Evolutionary conservation across 1,140 invertebrate species (phyloP).

Genomic region (Gerris buenoi): DNA sequence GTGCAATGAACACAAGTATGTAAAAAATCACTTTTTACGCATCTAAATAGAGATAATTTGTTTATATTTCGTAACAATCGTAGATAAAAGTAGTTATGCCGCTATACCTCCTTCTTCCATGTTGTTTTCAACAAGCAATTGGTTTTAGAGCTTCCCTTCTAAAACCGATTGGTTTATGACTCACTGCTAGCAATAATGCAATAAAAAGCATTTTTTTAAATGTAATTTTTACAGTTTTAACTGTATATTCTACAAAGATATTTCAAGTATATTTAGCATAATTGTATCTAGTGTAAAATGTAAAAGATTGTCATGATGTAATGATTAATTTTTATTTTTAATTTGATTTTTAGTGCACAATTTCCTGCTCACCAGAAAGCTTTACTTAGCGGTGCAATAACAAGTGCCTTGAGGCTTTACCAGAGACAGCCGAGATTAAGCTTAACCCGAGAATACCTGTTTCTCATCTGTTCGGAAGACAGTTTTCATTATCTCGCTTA

Average conservation of each 20-base stretch:
- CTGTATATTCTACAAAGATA: background rate
- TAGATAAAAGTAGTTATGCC: no score
- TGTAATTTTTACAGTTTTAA: background rate
- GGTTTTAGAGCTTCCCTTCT: no score
- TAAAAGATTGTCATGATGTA: background rate
- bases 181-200: background rate
- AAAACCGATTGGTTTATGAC: no score
- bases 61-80: no score
- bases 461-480: constrained; percentile 69
- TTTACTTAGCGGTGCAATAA: constrained; percentile 78
- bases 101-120: no score
- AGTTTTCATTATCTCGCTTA: constrained; percentile 93
- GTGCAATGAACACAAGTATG: no score
- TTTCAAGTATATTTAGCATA: background rate
- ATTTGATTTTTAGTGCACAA: constrained; percentile 47
- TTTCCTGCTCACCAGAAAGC: constrained; percentile 80
- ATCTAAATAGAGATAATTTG: no score
- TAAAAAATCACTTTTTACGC: no score
- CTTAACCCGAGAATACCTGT: constrained; percentile 64
- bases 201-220: background rate
- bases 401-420: constrained; percentile 81
- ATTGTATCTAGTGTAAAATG: background rate
- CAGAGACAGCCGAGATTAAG: constrained; percentile 73
- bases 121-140: no score
- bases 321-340: constrained; percentile 11